Evolutionary conservation across 2,797 vertebrate species (phyloP).

Genomic region (Manis pentadactyla): DNA sequence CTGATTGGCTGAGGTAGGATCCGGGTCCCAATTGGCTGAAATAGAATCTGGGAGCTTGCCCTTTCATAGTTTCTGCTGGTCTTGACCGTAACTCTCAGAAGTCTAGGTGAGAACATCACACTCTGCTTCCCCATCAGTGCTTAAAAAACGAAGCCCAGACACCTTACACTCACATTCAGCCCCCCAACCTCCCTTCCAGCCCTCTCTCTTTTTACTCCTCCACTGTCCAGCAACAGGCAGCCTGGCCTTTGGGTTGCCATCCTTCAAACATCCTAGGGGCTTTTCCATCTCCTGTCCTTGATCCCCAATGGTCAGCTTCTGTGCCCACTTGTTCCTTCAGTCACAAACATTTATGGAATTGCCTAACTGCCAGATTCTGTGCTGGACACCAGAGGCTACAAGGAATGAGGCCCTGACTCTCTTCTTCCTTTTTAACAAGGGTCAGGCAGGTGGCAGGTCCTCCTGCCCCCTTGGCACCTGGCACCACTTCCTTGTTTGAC

Average conservation of each 20-base stretch:
- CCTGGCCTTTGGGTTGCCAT: background rate
- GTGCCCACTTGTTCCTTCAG: background rate
- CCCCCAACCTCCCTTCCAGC: background rate
- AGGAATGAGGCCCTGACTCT: background rate
- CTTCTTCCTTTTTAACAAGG: background rate
- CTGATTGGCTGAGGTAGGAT: too few species aligned
- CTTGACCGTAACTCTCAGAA: background rate
- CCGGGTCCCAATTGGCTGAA: too few species aligned
- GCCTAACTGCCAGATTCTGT: background rate
- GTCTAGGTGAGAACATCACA: background rate
- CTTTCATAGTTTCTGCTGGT: background rate
- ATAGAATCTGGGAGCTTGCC: too few species aligned
- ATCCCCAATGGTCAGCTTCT: background rate
- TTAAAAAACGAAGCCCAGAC: background rate
- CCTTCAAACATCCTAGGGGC: background rate
- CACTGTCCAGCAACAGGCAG: background rate
- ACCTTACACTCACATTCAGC: background rate
- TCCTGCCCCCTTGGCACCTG: background rate
- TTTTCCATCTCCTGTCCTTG: background rate
- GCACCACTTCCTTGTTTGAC: background rate
- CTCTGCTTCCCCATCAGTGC: background rate
- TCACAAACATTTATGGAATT: background rate
- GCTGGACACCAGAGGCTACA: background rate
- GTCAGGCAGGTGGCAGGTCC: background rate
- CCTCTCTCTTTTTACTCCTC: background rate